Evolutionary conservation across 2,113 vertebrate species (phyloP), one percentile per base, ranked within the genome.

Genomic region (Chaetodon trifascialis): DNA sequence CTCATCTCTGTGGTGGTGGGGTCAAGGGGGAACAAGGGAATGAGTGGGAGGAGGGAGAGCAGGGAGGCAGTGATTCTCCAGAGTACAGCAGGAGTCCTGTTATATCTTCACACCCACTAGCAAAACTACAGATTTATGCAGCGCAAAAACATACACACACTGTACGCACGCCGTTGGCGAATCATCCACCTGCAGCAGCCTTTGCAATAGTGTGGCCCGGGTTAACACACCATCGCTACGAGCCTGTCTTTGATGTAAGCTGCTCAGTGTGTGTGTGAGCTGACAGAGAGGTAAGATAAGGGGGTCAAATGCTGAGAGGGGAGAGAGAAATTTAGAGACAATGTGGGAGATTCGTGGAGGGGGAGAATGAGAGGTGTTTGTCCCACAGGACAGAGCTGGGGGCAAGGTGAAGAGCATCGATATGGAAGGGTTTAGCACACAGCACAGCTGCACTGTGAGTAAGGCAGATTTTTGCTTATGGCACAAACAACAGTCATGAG

Each of bases 211-310:
- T 93, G 92, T 94, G 85, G 83, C 84, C 76, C 65, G 83, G 87
- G 91, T 94, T 94, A 95, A 93, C 91, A 82, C 90, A 88, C 71
- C 83, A 72, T 86, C 51, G 85, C 89, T 91, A 89, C 86, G 89
- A 92, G 89, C 87, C 89, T 70, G 68, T 69, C 86, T 96, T 96
- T 95, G 92, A 95, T 94, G 89, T 90, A 25, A 30, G 44, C 86
- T 82, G 73, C 69, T 83, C 75, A 82, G 83, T 86, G 88, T 87
- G 91, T 84, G 91, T 84, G 80, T 73, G 86, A 84, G 86, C 68
- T 30, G 72, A 92, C 79, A 89, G 89, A 87, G 76, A 55, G 55
- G 86, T 64, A 42, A 89, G 91, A 90, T 85, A 76, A 82, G 82
- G 60, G 83, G 79, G 89, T 95, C 92, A 86, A 79, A 83, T 67